Evolutionary conservation across 2,888 invertebrate species (phyloP).

Genomic region (Hypena proboscidalis): DNA sequence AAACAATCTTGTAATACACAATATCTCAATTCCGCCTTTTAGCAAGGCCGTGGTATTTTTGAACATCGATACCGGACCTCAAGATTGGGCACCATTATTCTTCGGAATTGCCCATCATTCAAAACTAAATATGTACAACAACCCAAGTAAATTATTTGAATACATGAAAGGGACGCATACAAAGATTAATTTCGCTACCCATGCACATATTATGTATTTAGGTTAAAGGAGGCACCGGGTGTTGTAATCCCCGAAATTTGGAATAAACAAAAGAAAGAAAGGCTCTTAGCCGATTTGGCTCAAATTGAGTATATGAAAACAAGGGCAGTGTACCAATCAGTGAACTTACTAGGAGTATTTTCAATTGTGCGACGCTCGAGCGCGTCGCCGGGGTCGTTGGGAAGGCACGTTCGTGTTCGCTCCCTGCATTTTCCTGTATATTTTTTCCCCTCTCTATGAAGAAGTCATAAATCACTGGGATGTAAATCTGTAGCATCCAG

Average conservation of each 20-base stretch:
- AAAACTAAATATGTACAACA: conserved; percentile 41
- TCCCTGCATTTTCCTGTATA: conserved; percentile 69
- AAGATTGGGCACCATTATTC: conserved; percentile 34
- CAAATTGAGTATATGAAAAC: conserved; percentile 32
- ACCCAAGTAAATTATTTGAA: conserved; percentile 45
- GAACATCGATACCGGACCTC: conserved; percentile 36
- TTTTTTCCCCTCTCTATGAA: conserved; percentile 82
- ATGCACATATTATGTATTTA: conserved; percentile 39
- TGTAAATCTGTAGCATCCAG: conserved; percentile 84
- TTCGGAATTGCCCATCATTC: conserved; percentile 44
- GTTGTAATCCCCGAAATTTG: conserved; percentile 24
- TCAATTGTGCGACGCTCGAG: conserved; percentile 48
- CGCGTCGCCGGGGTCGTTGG: conserved; percentile 40
- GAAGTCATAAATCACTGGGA: conserved; percentile 83
- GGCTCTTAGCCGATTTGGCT: conserved; percentile 33
- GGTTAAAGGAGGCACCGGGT: conserved; percentile 22
- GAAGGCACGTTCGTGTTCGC: conserved; percentile 37
- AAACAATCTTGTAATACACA: conserved; percentile 17
- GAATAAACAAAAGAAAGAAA: conserved; percentile 32
- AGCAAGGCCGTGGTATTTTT: conserved; percentile 22
- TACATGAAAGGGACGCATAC: conserved; percentile 33
- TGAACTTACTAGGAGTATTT: conserved; percentile 48
- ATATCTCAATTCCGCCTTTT: conserved; percentile 29
- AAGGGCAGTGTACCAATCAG: conserved; percentile 36
- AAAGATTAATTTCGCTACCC: conserved; percentile 37